Evolutionary conservation across 2,888 invertebrate species (phyloP).

Genomic region (Calameuta filiformis): DNA sequence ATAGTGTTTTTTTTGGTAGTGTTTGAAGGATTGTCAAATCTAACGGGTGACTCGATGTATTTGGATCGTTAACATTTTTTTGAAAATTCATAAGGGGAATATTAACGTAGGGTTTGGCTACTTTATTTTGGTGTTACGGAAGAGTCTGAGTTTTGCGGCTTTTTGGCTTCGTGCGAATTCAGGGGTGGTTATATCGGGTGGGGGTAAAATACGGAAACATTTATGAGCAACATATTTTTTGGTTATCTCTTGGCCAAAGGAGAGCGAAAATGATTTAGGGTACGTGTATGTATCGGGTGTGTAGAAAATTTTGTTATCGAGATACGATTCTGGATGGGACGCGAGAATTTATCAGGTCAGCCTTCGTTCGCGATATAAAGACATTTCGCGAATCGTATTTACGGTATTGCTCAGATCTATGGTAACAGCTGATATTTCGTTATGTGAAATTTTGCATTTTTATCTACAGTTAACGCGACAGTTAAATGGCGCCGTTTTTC

Average conservation of each 20-base stretch:
- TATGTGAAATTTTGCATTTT: neutral
- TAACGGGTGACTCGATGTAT: neutral
- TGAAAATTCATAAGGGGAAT: neutral
- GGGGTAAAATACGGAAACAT: neutral
- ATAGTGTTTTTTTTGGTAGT: neutral
- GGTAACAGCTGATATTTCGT: neutral
- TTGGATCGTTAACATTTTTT: neutral
- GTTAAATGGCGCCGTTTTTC: neutral
- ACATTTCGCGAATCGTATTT: constrained; percentile 1
- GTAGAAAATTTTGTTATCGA: neutral
- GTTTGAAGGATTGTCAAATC: neutral
- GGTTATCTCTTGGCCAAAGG: neutral
- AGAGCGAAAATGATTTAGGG: neutral
- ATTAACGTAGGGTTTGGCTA: neutral
- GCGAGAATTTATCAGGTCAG: neutral
- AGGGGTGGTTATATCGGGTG: neutral
- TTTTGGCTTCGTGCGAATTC: neutral
- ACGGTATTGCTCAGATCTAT: neutral
- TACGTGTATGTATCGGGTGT: neutral
- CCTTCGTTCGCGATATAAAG: neutral
- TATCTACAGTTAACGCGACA: neutral
- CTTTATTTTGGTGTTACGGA: neutral
- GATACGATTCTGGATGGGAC: neutral
- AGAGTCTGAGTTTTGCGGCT: neutral
- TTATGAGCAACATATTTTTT: neutral